A percentile compares a stretch with the other conserved stretches of the same genome.
These are phyloP conservation scores for Dexiosoma caninum DNA, from an alignment of 2,888 invertebrate species.

Conservation along the genomic window DNA sequence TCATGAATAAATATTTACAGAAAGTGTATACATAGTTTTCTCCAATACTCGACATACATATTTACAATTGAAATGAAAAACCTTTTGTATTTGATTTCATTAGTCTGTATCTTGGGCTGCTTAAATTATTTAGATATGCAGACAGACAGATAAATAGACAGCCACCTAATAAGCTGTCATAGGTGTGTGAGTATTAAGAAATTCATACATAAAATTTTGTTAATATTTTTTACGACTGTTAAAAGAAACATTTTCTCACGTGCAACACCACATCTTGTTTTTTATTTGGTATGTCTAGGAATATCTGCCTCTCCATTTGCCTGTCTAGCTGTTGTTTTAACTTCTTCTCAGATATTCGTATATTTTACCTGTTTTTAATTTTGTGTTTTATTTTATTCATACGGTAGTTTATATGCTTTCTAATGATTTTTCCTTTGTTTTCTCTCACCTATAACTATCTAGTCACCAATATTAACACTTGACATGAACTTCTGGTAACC, in stretches of 20 bases:
- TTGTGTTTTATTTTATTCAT: conserved; percentile 50
- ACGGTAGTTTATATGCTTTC: conserved; percentile 14
- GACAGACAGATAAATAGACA: conserved; percentile 5
- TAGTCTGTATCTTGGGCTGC: not conserved
- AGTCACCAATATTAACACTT: conserved; percentile 46
- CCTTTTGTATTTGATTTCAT: conserved; percentile 36
- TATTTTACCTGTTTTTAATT: conserved; percentile 1
- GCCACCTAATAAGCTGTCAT: conserved; percentile 20
- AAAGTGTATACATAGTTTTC: not conserved
- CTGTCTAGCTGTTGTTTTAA: not conserved
- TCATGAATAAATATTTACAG: conserved; percentile 46
- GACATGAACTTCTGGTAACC: conserved; percentile 51
- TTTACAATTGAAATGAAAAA: conserved; percentile 23
- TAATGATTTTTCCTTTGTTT: conserved; percentile 18
- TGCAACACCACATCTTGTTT: conserved; percentile 18
- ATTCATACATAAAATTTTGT: conserved; percentile 47
- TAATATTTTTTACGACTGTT: conserved; percentile 36
- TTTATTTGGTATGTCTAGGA: not conserved
- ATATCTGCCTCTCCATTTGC: not conserved
- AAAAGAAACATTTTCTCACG: conserved; percentile 60
- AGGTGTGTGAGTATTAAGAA: conserved; percentile 17
- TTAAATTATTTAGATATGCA: not conserved
- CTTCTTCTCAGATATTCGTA: not conserved
- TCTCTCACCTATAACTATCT: conserved; percentile 8
- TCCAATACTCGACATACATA: conserved; percentile 4